Base-by-base conservation (phyloP, 1,140 invertebrate species). In the Aphidius ervi region DNA sequence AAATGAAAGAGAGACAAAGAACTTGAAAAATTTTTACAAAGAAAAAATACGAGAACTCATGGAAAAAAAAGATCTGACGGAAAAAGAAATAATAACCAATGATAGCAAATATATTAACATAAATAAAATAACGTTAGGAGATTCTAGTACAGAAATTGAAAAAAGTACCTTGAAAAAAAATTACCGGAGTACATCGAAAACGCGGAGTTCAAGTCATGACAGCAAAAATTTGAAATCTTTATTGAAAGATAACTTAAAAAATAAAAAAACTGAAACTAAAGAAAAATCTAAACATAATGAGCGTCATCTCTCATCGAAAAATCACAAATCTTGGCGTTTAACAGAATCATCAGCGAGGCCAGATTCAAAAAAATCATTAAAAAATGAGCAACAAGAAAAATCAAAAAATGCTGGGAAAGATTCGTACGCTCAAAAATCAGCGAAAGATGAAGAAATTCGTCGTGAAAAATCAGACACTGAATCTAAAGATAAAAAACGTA, bases 21-120 rank as follows among this genome's bases (percentile, higher is more conserved):
- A 80, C 64, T 59, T 79, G 45, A 80, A 80, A 61, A 77, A 80
- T 63, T 71, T 79, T 5, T 81, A 81, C 46, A 81, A 81, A 58
- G 78, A 81, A 58, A 81, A 78, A 67, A 81, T 81, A 42, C 65
- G 76, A 8, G 77, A 80, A 49, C 56, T 81, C 8, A 60, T 76
- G 5, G 77, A 81, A 39, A 81, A 81, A 59, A 80, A 78, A 43
- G 77, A 81, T 62, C 68, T 80, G 49, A 79, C 77, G 1, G 77
- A 81, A 52, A 80, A 79, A 39, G 77, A 79, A 57, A 80, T 78
- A 64, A 66, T 78, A 41, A 68, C 59, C 23, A 73, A 71, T 9
- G 71, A 72, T 6, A 56, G 42, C 8, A 78, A 68, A 65, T 70
- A 71, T 39, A 47, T 53, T 46, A 77, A 63, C 6, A 64, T 57